Percentiles rank a stretch among this genome's conserved stretches.
These are phyloP conservation scores for Coracias cyanogaster DNA, from an alignment of 2,797 vertebrate genomes.

Conservation along the genomic window DNA sequence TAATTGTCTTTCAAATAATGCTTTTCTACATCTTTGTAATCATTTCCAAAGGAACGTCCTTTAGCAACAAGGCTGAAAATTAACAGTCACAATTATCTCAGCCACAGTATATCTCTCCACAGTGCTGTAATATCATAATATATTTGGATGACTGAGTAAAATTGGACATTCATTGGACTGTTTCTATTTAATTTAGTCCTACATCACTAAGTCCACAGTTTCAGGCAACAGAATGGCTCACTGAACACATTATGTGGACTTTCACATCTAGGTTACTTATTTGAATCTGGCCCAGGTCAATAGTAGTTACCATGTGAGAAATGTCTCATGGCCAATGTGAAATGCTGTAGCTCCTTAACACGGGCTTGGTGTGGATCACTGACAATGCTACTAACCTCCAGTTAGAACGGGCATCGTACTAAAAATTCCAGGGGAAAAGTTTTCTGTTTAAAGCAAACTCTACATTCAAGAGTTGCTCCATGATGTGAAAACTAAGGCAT, in stretches of 20 bases:
- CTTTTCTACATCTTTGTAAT: neutral
- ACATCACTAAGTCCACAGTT: neutral
- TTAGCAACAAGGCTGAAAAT: constrained; percentile 16
- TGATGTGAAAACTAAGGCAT: neutral
- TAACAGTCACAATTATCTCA: neutral
- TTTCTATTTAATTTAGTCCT: constrained; percentile 31
- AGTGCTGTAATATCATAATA: neutral
- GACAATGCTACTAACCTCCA: neutral
- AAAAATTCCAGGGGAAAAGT: neutral
- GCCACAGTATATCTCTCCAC: neutral
- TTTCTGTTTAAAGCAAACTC: neutral
- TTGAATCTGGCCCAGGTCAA: neutral
- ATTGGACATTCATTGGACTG: neutral
- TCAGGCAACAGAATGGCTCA: neutral
- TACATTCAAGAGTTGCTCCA: neutral
- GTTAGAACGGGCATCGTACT: neutral
- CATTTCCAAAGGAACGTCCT: neutral
- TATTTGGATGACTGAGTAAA: neutral
- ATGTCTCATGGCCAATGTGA: neutral
- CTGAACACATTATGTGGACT: neutral
- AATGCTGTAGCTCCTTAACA: neutral
- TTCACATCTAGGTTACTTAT: neutral
- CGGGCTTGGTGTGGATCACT: fast-evolving
- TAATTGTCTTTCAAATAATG: neutral
- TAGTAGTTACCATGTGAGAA: neutral